These are phyloP conservation scores for Protosalanx chinensis DNA, from an alignment of 2,797 vertebrate genomes.

Conservation along the genomic window DNA sequence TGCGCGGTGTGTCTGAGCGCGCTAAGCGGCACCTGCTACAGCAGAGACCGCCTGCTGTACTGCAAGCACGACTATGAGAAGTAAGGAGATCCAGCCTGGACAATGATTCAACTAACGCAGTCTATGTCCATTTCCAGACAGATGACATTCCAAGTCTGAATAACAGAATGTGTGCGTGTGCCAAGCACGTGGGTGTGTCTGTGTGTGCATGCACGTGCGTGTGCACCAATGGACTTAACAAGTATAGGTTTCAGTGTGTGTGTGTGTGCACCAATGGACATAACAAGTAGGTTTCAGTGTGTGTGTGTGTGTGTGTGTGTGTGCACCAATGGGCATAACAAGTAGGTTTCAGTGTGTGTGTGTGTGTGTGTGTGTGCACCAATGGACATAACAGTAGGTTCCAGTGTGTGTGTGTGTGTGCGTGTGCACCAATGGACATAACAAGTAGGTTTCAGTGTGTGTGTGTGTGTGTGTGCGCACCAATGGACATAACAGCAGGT, in stretches of 20 bases:
- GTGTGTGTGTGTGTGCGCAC: neutral
- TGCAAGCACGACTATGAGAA: slow-evolving; percentile 92
- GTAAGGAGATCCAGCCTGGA: slow-evolving; percentile 65
- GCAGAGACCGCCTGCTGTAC: slow-evolving; percentile 84
- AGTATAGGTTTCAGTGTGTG: neutral
- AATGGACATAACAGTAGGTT: too few relatives aligned
- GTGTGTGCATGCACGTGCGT: neutral
- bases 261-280: neutral
- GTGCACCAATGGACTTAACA: neutral
- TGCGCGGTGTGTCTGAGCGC: slow-evolving; percentile 81
- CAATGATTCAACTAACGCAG: too few relatives aligned
- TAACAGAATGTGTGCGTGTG: neutral
- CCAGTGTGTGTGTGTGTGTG: neutral
- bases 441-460: too few relatives aligned
- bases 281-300: too few relatives aligned
- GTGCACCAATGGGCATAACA: neutral
- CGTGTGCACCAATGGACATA: neutral
- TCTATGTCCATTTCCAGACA: too few relatives aligned
- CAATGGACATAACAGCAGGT: too few relatives aligned
- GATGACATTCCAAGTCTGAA: too few relatives aligned
- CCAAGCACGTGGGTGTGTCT: neutral
- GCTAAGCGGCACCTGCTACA: slow-evolving; percentile 85
- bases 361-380: neutral
- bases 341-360: neutral
- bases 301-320: neutral